Conservation (phyloP, 2,888 invertebrate species). For the Drosophila subsilvestris region DNA sequence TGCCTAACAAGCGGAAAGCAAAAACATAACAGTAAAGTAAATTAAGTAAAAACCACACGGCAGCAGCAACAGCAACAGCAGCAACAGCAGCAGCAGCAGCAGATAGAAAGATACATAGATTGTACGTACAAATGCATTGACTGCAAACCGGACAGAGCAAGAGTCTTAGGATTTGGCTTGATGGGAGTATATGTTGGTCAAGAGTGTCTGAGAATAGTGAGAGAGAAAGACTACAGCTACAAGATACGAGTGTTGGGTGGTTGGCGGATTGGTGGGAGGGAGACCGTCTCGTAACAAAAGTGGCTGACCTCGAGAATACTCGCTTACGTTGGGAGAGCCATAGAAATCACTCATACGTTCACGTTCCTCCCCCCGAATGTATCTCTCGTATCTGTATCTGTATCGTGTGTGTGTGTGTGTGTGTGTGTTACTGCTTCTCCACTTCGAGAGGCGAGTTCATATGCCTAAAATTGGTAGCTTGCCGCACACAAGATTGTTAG, state of each 20-base stretch:
- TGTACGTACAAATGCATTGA: slow-evolving; percentile 53
- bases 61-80: slow-evolving; percentile 39
- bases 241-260: not conserved
- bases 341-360: slow-evolving; percentile 68
- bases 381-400: slow-evolving; percentile 20
- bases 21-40: slow-evolving; percentile 76
- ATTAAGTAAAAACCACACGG: slow-evolving; percentile 71
- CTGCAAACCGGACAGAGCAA: slow-evolving; percentile 58
- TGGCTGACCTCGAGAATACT: slow-evolving; percentile 75
- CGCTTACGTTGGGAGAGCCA: slow-evolving; percentile 36
- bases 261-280: slow-evolving; percentile 25
- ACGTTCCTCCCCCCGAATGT: slow-evolving; percentile 6
- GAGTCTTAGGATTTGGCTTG: slow-evolving; percentile 33
- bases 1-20: slow-evolving; percentile 73
- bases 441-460: slow-evolving; percentile 28
- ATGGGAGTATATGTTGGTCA: slow-evolving; percentile 67
- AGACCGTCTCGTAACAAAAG: slow-evolving; percentile 52
- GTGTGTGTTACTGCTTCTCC: slow-evolving; percentile 23
- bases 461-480: slow-evolving; percentile 69
- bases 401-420: too few relatives aligned
- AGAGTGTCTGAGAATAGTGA: slow-evolving; percentile 67
- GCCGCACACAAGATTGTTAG: slow-evolving; percentile 23
- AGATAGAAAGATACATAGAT: slow-evolving; percentile 3
- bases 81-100: slow-evolving; percentile 23
- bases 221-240: slow-evolving; percentile 19